phyloP scores from a whole-genome alignment of 2,797 vertebrate species.

The Hirundo rustica region DNA sequence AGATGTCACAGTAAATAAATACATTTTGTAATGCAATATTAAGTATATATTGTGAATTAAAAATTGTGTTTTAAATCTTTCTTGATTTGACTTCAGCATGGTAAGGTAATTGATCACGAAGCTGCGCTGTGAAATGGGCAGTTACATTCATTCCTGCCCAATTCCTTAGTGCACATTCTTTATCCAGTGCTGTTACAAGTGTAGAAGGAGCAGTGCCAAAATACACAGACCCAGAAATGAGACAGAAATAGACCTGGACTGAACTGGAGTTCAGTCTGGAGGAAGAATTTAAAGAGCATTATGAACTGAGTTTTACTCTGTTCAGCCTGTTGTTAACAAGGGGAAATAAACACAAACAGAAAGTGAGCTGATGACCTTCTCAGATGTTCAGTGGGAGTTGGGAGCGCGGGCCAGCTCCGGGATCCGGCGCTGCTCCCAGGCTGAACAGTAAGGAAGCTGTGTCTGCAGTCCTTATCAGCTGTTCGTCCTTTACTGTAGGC shows the following conservation, averaged over 20 bases:
- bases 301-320: neutral
- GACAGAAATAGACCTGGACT: slow-evolving; percentile 33
- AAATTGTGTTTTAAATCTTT: neutral
- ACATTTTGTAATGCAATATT: neutral
- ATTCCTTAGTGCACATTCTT: neutral
- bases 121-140: neutral
- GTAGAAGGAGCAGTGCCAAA: slow-evolving; percentile 14
- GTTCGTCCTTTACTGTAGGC: neutral
- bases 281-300: slow-evolving; percentile 4
- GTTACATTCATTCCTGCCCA: neutral
- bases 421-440: neutral
- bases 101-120: neutral
- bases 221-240: slow-evolving; percentile 1
- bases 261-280: slow-evolving; percentile 7
- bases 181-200: neutral
- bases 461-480: neutral
- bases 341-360: slow-evolving; percentile 48
- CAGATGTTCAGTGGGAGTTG: neutral
- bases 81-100: neutral
- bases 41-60: neutral
- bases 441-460: neutral
- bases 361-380: slow-evolving; percentile 7
- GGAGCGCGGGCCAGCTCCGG: fast-evolving
- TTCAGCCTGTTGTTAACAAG: slow-evolving; percentile 9
- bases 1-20: neutral